A percentile compares a stretch with the other conserved stretches of the same genome.
Evolutionary conservation across 2,113 vertebrate genomes (phyloP).

Genomic region (cat (Felis catus)): F.catus_Fca126_mat1.0 CM031423.1:25497501-25498000

Average conservation of each 20-base stretch:
- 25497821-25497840: not conserved
- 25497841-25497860: not conserved
- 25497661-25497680: not conserved
- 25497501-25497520: not conserved
- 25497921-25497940: not conserved
- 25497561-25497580: not conserved
- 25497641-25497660: not conserved
- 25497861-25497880: not conserved
- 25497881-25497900: not conserved
- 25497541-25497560: fast-evolving
- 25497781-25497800: conserved; percentile 20
- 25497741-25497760: not conserved
- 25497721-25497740: not conserved
- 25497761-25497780: not conserved
- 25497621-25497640: not conserved
- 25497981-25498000: not conserved
- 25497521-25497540: not conserved
- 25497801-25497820: not conserved
- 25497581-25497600: not conserved
- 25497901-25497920: not conserved
- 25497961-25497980: not conserved
- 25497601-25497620: not conserved
- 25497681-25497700: not conserved
- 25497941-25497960: not conserved
- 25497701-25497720: not conserved